Evolutionary conservation across 2,888 invertebrate species (phyloP).

Genomic region (Camponotus fellah): DNA sequence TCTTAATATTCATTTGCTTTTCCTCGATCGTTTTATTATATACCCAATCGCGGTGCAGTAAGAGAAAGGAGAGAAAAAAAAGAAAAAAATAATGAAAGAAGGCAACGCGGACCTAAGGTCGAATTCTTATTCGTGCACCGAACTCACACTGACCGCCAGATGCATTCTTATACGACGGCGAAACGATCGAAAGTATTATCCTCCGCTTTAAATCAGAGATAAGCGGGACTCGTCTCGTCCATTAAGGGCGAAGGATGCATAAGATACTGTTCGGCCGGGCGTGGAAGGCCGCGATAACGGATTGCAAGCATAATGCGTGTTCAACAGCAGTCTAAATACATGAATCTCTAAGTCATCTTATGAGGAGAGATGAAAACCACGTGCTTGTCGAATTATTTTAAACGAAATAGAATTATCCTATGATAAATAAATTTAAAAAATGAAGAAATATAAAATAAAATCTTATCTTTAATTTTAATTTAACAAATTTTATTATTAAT

Average conservation of each 20-base stretch:
- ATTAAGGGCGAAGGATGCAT: slow-evolving; percentile 56
- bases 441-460: not conserved
- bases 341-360: slow-evolving; percentile 22
- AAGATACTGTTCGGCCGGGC: slow-evolving; percentile 33
- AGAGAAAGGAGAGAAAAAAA: not conserved
- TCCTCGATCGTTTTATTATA: slow-evolving; percentile 50
- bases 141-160: slow-evolving; percentile 48
- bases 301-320: slow-evolving; percentile 23
- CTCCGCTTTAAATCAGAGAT: slow-evolving; percentile 63
- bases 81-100: slow-evolving; percentile 3
- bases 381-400: not conserved
- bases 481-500: not conserved
- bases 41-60: slow-evolving; percentile 6
- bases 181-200: slow-evolving; percentile 58
- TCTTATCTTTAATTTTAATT: not conserved
- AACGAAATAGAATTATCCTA: not conserved
- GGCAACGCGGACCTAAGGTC: slow-evolving; percentile 49
- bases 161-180: slow-evolving; percentile 52
- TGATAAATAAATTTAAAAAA: not conserved
- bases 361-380: not conserved
- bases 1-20: slow-evolving; percentile 57
- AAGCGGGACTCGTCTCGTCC: slow-evolving; percentile 64
- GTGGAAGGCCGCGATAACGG: slow-evolving; percentile 29
- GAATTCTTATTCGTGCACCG: slow-evolving; percentile 59
- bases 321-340: slow-evolving; percentile 19